These are phyloP conservation scores for Exephanes ischioxanthus DNA, from an alignment of 2,888 invertebrate genomes.

Conservation along the genomic window DNA sequence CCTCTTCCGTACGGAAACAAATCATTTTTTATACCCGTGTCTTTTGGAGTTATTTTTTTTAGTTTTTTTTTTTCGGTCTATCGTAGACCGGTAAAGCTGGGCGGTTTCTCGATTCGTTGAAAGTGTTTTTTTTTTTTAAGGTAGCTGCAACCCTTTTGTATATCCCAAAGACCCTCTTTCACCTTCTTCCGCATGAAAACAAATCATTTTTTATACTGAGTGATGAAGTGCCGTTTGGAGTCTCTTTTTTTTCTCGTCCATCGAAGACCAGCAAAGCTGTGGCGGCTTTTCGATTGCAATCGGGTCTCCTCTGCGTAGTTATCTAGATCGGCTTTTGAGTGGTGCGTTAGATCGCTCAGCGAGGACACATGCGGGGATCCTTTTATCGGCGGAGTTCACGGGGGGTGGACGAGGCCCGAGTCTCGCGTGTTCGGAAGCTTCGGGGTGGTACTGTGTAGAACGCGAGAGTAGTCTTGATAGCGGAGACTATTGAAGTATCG, in stretches of 20 bases:
- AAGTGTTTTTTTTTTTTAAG: not conserved
- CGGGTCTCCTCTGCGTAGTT: slow-evolving; percentile 69
- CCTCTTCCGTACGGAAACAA: not conserved
- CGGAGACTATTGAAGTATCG: slow-evolving; percentile 9
- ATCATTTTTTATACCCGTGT: not conserved
- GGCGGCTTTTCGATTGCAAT: slow-evolving; percentile 67
- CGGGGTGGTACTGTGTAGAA: not conserved
- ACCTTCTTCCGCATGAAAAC: not conserved
- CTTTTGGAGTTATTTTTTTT: not conserved
- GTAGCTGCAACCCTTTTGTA: not conserved
- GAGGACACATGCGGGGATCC: slow-evolving; percentile 38
- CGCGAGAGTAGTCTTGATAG: not conserved
- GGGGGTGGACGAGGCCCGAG: not conserved
- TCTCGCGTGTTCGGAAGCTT: slow-evolving; percentile 22
- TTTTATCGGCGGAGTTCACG: slow-evolving; percentile 30
- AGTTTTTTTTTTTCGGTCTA: not conserved
- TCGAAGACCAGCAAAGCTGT: slow-evolving; percentile 40
- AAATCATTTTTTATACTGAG: not conserved
- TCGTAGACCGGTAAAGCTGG: not conserved
- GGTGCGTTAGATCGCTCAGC: slow-evolving; percentile 32
- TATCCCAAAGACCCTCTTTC: not conserved
- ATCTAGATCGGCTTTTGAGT: slow-evolving; percentile 73
- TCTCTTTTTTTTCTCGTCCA: slow-evolving; percentile 18
- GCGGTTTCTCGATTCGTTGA: not conserved
- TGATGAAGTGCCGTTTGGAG: not conserved